Base-by-base conservation (phyloP, 2,888 invertebrate species). In the Megastigmus dorsalis region DNA sequence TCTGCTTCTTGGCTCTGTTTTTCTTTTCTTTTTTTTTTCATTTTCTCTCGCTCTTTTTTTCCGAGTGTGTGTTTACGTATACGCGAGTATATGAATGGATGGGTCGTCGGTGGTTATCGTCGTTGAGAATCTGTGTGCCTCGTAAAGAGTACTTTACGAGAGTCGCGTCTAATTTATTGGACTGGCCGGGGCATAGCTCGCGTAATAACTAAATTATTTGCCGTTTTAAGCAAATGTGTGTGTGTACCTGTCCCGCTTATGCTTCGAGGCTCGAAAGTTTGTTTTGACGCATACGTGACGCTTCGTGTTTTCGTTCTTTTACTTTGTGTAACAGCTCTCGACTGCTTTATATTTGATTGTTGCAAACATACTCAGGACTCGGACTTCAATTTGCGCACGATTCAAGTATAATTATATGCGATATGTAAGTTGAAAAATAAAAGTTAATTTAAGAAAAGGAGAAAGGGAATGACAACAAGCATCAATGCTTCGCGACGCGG, bases 121-220 rank as follows among this genome's bases (percentile, higher is more conserved):
- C 5, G 28, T 0, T 3, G 1, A 20, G 3, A 18, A 67, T 67
- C 67, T 48, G n/a, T 38, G 62, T n/a, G n/a, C n/a, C n/a, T 69
- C 52, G 54, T 69, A 69, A 69, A 69, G n/a, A n/a, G 23, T 69
- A 69, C 62, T 67, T 67, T 36, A 57, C 20, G 65, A 54, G 65
- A 54, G 52, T 33, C 6, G 13, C 23, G 52, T 10, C 33, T 10
- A 41, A 65, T 65, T 63, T 50, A 52, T 63, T 36, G 23, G 23
- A 23, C 26, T 4, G 57, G n/a, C n/a, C n/a, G 3, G n/a, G 23
- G 33, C 55, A 4, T n/a, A n/a, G n/a, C 30, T 38, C 70, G 23
- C 33, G 28, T 36, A 65, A 69, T 52, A 54, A 23, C 45, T 45
- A 67, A 67, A 57, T 67, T 48, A 67, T 67, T 67, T 67, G 57